Evolutionary conservation across 2,113 vertebrate species (phyloP), one percentile per base, ranked within the genome.

Genomic region (human): DNA sequence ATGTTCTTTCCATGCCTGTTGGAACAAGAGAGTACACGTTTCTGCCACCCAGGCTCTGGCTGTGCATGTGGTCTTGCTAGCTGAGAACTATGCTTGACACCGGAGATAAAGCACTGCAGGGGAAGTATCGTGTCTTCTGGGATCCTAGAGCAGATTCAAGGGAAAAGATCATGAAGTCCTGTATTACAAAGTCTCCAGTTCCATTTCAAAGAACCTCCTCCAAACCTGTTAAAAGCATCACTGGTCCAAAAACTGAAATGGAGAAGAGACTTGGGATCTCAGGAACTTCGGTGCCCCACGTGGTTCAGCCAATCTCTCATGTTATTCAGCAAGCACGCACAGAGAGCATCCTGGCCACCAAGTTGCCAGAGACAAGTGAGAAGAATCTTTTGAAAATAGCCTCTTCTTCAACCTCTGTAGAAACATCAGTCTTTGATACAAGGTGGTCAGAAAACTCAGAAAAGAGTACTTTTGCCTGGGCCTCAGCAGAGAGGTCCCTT

Each of bases 11-110:
- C 96, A 94, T 0, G 97, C 97, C 57, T 98, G 98, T 95, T 98
- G 98, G 98, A 78, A 86, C 30, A 96, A 93, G 96, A 66, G 96
- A 59, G 48, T 1, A 0, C 83, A 97, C 0, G 82, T 94, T 48
- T 98, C 98, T 91, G 96, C 97, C 85, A 97, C 97, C 12, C 97
- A 98, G 59, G 98, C 98, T 20, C 70, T 64, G 55, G 98, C 91
- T 79, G 98, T 98, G 50, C 95, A 66, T 0, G 14, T 98, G 0
- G 95, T 97, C 40, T 14, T 98, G 78, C 96, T 98, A 23, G 83
- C 27, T 11, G 97, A 96, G 92, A 96, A 64, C 9, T 17, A 96
- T 48, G 20, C 95, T 72, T 38, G 25, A 20, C 38, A 50, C n/a
- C 8, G 0, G 52, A 94, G 30, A 8, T 68, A 61, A 0, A 48